Conservation (phyloP, 2,113 vertebrate genomes). For the Atrichornis clamosus region DNA sequence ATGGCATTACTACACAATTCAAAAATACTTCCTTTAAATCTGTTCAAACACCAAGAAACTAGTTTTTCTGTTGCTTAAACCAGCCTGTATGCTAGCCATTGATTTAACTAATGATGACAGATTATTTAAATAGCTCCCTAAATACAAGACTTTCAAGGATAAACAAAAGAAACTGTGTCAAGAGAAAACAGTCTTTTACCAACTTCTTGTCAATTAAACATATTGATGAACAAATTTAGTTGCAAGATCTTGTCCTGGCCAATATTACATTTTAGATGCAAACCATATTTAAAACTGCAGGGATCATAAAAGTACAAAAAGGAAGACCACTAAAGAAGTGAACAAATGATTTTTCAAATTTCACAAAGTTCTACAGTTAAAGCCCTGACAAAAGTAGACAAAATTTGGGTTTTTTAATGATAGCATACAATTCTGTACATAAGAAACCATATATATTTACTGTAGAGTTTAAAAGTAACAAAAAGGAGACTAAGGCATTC, state of each 20-base stretch:
- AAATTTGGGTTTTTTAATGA: not conserved
- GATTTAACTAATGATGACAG: not conserved
- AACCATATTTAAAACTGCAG: not conserved
- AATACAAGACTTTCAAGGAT: not conserved
- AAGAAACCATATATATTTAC: not conserved
- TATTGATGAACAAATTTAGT: not conserved
- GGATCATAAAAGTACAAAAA: not conserved
- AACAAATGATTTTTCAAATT: not conserved
- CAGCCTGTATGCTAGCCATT: not conserved
- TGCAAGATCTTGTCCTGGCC: not conserved
- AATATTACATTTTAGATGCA: not conserved
- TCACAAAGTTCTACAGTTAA: not conserved
- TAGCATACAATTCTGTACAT: not conserved
- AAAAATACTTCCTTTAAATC: not conserved
- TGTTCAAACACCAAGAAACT: not conserved
- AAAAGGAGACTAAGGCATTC: not conserved
- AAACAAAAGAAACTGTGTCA: not conserved
- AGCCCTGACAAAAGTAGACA: not conserved
- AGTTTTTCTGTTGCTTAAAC: not conserved
- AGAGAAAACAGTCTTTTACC: not conserved
- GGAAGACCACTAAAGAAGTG: not conserved
- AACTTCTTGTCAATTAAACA: not conserved
- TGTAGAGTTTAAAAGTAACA: not conserved
- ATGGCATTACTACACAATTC: not conserved
- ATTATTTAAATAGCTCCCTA: not conserved